Base-by-base conservation (phyloP, 2,888 invertebrate species). In the Unio pictorum region DNA sequence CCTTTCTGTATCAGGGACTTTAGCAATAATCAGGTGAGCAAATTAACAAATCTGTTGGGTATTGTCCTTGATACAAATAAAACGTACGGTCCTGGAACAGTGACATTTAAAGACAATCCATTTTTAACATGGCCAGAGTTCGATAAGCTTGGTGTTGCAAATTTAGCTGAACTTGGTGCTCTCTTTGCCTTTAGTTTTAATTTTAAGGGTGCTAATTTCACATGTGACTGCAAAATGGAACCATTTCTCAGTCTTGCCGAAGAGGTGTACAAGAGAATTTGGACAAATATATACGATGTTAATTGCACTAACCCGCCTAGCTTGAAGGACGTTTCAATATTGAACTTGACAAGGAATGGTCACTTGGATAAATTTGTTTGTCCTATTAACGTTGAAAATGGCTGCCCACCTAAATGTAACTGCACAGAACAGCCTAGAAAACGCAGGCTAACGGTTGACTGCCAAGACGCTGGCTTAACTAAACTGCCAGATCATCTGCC, bases 211-310 rank as follows among this genome's bases (percentile, higher is more conserved):
- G n/a, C 34, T 26, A 45, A 61, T 18, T 55, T 65, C 11, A 34
- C 45, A 18, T 69, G 69, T 55, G 69, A 69, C 54, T 65, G 69
- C 30, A 65, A 66, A 4, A 66, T 69, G 61, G 65, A 61, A n/a
- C 69, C 56, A 17, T 65, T 30, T 57, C 61, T 60, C 6, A 34
- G 26, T 26, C 61, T 56, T 30, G 45, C 57, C 6, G 34, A 30
- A 55, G 55, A 28, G 15, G 30, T 23, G 54, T 17, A 66, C n/a
- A 4, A 45, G 18, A 65, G 26, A 56, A 26, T 69, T 11, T 66
- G 61, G 61, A 5, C 15, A 20, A 55, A 69, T 54, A 45, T 45
- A 30, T 34, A 28, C 15, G 55, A 57, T 20, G 18, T 61, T 28
- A 34, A 30, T 15, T 69, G 69, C 28, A 57, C 34, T 23, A 30